Evolutionary conservation across 2,113 vertebrate species (phyloP).

Genomic region (Entosphenus tridentatus): DNA sequence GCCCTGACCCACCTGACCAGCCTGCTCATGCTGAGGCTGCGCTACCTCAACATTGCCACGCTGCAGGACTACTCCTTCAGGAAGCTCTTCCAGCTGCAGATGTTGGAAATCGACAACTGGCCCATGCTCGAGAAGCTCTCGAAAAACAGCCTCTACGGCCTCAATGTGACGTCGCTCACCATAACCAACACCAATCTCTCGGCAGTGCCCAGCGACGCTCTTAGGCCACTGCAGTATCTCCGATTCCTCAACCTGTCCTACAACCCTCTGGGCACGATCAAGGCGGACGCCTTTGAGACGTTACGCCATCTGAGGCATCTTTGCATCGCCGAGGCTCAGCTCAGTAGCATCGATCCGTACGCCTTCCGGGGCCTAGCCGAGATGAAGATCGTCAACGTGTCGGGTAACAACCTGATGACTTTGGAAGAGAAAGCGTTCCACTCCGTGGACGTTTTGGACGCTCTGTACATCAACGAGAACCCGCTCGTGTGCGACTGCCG

Average conservation of each 20-base stretch:
- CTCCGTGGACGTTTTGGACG: constrained; percentile 83
- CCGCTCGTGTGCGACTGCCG: constrained; percentile 86
- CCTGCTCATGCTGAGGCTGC: constrained; percentile 55
- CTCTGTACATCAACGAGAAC: constrained; percentile 71
- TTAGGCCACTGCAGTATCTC: constrained; percentile 84
- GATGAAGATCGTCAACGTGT: constrained; percentile 78
- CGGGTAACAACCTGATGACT: constrained; percentile 61
- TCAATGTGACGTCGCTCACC: constrained; percentile 86
- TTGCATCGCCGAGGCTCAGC: constrained; percentile 71
- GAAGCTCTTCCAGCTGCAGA: constrained; percentile 65
- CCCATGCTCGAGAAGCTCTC: constrained; percentile 92
- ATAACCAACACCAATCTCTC: constrained; percentile 82
- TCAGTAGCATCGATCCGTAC: constrained; percentile 61
- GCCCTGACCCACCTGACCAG: constrained; percentile 83
- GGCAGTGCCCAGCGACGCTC: constrained; percentile 59
- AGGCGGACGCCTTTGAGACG: constrained; percentile 82
- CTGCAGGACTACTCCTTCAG: constrained; percentile 93
- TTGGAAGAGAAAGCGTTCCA: constrained; percentile 86
- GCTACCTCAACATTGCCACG: constrained; percentile 76
- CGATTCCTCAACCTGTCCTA: constrained; percentile 91
- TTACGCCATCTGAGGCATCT: constrained; percentile 80
- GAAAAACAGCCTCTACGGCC: constrained; percentile 79
- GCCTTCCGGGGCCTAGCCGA: constrained; percentile 83
- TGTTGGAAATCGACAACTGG: constrained; percentile 83
- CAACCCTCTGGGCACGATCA: constrained; percentile 66